Evolutionary conservation across 1,140 invertebrate species (phyloP).

Genomic region (Manduca sexta): DNA sequence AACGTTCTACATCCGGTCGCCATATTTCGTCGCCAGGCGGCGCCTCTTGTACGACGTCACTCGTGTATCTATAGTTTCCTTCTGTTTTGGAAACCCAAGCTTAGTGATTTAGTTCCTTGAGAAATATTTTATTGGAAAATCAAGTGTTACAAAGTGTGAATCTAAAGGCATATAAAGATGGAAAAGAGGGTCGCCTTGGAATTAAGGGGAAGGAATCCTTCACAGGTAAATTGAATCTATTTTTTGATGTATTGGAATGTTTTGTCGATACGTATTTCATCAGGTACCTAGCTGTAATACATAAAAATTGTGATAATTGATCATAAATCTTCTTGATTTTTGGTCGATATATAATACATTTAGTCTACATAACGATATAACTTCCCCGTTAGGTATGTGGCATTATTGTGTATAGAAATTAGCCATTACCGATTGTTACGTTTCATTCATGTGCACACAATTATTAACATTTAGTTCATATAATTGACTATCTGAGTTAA

Average conservation of each 20-base stretch:
- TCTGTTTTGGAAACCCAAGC: conserved; percentile 74
- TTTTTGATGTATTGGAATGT: conserved; percentile 65
- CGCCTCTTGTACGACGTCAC: conserved; percentile 63
- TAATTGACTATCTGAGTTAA: not conserved
- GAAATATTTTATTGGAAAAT: conserved; percentile 45
- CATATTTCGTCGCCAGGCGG: conserved; percentile 48
- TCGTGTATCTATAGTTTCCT: conserved; percentile 72
- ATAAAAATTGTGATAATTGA: conserved; percentile 25
- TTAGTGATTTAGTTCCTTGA: conserved; percentile 65
- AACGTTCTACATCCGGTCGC: conserved; percentile 44
- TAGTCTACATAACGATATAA: conserved; percentile 19
- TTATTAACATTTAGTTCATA: conserved; percentile 10
- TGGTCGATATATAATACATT: conserved; percentile 1
- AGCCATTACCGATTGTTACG: conserved; percentile 63
- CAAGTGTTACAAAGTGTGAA: conserved; percentile 49
- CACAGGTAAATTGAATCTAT: conserved; percentile 80
- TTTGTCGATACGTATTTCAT: conserved; percentile 73
- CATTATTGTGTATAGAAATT: conserved; percentile 53
- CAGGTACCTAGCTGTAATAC: conserved; percentile 37
- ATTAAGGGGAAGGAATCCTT: conserved; percentile 86
- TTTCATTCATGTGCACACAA: conserved; percentile 59
- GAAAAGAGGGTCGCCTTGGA: conserved; percentile 94
- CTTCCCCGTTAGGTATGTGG: conserved; percentile 46
- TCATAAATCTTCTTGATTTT: conserved; percentile 12
- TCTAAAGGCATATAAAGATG: conserved; percentile 75